Evolutionary conservation across 2,888 invertebrate species (phyloP).

Genomic region (Dione juno): DNA sequence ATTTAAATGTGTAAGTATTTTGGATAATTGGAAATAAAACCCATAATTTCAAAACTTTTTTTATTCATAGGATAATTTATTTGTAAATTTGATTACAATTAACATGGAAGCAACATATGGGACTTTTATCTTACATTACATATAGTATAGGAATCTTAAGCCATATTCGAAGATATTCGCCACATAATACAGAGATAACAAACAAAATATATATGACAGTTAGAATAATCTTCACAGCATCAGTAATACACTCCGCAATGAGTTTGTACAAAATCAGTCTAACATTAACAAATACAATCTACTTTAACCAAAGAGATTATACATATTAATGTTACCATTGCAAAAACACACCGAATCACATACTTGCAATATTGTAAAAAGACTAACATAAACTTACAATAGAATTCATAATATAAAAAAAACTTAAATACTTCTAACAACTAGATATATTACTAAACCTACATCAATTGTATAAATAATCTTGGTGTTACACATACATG

Average conservation of each 20-base stretch:
- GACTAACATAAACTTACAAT: slow-evolving; percentile 42
- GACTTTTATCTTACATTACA: slow-evolving; percentile 54
- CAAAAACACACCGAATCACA: slow-evolving; percentile 16
- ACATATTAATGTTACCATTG: slow-evolving; percentile 61
- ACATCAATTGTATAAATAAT: slow-evolving; percentile 45
- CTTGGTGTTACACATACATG: slow-evolving; percentile 30
- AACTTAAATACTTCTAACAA: slow-evolving; percentile 27
- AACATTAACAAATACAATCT: slow-evolving; percentile 62
- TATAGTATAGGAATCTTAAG: slow-evolving; percentile 47
- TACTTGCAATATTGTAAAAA: slow-evolving; percentile 44
- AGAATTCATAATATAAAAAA: slow-evolving; percentile 16
- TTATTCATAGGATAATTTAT: slow-evolving; percentile 69
- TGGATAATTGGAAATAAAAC: slow-evolving; percentile 13
- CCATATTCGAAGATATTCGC: slow-evolving; percentile 48
- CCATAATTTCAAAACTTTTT: slow-evolving; percentile 57
- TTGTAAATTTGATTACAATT: slow-evolving; percentile 73
- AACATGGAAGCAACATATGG: slow-evolving; percentile 78
- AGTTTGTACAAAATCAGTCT: slow-evolving; percentile 58
- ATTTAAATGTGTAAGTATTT: no score
- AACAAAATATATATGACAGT: slow-evolving; percentile 31
- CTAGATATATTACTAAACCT: slow-evolving; percentile 32
- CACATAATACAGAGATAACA: slow-evolving; percentile 39
- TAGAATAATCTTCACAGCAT: slow-evolving; percentile 38
- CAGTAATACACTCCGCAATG: slow-evolving; percentile 29
- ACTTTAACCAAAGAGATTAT: slow-evolving; percentile 55